phyloP scores from a whole-genome alignment of 2,797 vertebrate species.

The Toxotes lorentzi region DNA sequence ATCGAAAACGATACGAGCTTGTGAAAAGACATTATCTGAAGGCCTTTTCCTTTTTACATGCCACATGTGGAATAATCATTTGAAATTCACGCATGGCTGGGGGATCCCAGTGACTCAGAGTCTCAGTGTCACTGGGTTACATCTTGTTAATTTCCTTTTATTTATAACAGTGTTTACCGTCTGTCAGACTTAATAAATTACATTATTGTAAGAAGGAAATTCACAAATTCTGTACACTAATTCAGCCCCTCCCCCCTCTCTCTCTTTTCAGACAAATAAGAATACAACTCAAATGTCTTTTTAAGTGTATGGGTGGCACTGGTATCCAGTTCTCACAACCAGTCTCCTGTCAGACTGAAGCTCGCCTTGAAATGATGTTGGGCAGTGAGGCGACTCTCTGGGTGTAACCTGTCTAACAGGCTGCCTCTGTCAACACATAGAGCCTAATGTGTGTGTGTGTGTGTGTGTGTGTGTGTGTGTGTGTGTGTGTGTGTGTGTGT shows the following conservation, averaged over 20 bases:
- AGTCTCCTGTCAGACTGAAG: slow-evolving; percentile 44
- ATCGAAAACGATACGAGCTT: neutral
- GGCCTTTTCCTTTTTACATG: neutral
- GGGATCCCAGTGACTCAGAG: neutral
- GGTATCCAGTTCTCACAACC: slow-evolving; percentile 33
- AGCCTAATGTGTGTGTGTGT: slow-evolving; percentile 19
- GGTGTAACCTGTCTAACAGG: slow-evolving; percentile 72
- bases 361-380: slow-evolving; percentile 51
- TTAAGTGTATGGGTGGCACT: slow-evolving; percentile 51
- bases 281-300: slow-evolving; percentile 27
- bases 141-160: neutral
- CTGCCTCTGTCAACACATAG: slow-evolving; percentile 36
- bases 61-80: neutral
- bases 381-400: slow-evolving; percentile 47
- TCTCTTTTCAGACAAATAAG: slow-evolving; percentile 20
- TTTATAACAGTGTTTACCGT: neutral
- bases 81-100: neutral
- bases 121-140: neutral
- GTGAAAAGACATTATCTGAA: neutral
- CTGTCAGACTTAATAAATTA: neutral
- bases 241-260: neutral
- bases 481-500: slow-evolving; percentile 24
- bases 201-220: neutral
- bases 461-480: slow-evolving; percentile 42
- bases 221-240: neutral